Base-by-base conservation (phyloP, 2,888 invertebrate species). In the Temnothorax ravouxi region DNA sequence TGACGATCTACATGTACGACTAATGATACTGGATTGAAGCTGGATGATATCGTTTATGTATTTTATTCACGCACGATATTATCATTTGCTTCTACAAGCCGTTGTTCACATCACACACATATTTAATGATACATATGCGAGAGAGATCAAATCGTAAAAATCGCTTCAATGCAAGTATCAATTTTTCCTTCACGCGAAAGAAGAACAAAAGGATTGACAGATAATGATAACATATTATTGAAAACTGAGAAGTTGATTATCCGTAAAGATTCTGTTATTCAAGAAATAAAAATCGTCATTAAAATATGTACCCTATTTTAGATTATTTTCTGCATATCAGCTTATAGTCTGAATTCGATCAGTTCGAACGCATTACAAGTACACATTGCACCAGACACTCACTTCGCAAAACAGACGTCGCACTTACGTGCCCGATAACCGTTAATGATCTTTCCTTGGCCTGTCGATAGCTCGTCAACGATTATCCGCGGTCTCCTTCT, bases 401-500 rank as follows among this genome's bases (percentile, higher is more conserved):
- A 34, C 47, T 76, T 62, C 25, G 15, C n/a, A 21, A 50, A 41
- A 64, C 38, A 8, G 6, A 66, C 52, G 4, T 77, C 13, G 41
- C n/a, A 66, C n/a, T 25, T 34, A 34, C 9, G n/a, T 47, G 29
- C 18, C n/a, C 50, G 34, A 74, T 52, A 38, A 71, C 3, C 18
- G 3, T 41, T 41, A 76, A 38, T 29, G 13, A 62, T 38, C 2
- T 61, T 75, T 41, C 38, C 3, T 21, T 41, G 15, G 44, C n/a
- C 54, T 69, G 38, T 54, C 41, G 67, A 38, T 15, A 34, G 47
- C 18, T 29, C 41, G 38, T 47, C 18, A 13, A 61, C 44, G 18
- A 64, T 25, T 21, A 50, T 76, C 15, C 15, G 44, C 44, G 8
- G 9, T 38, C 21, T n/a, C 41, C 15, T 29, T 71, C 89, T 91